Percentiles rank a stretch among this genome's conserved stretches.
Conservation (phyloP, 2,113 vertebrate genomes). For the Psittacara wagleri region DNA sequence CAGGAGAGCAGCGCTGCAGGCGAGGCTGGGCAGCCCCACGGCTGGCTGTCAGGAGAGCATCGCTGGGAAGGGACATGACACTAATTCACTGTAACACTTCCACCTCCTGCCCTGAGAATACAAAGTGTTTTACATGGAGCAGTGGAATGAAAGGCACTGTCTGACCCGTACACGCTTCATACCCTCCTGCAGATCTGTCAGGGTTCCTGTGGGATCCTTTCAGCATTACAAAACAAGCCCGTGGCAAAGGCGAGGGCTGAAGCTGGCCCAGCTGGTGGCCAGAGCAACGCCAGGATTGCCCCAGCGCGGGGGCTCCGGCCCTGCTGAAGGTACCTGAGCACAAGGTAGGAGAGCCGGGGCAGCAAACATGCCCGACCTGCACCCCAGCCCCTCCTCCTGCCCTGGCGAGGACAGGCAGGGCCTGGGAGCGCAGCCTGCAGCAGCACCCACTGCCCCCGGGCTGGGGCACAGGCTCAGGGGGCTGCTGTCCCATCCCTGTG, state of each 20-base stretch:
- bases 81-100: neutral
- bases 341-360: neutral
- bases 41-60: neutral
- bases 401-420: accelerated
- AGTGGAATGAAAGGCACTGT: neutral
- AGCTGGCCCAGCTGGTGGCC: neutral
- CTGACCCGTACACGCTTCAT: neutral
- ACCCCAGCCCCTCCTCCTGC: neutral
- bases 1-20: neutral
- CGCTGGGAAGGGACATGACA: neutral
- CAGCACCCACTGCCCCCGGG: neutral
- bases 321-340: accelerated
- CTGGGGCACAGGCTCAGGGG: too few species aligned
- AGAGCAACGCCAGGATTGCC: neutral
- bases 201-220: neutral
- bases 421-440: neutral
- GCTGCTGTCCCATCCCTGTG: too few species aligned
- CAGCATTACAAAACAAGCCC: neutral
- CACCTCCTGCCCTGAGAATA: neutral
- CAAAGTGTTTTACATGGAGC: neutral
- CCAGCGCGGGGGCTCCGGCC: neutral
- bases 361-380: too few species aligned
- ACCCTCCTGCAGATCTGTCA: neutral
- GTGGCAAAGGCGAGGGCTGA: neutral
- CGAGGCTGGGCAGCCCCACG: neutral